Evolutionary conservation across 2,888 invertebrate species (phyloP).

Genomic region (Nipponacmea schrenckii): DNA sequence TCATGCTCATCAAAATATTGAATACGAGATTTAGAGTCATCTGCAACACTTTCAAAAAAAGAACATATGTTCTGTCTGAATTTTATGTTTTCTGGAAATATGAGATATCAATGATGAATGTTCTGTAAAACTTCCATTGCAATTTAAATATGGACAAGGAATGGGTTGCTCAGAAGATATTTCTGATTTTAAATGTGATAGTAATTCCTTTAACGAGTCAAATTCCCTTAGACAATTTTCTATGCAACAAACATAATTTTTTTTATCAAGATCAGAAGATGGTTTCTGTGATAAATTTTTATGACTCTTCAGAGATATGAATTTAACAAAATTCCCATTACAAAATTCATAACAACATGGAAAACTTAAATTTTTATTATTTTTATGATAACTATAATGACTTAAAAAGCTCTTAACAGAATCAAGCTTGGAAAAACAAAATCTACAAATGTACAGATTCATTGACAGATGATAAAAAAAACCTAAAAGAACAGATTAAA

Average conservation of each 20-base stretch:
- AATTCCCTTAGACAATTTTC: not conserved
- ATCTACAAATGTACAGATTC: not conserved
- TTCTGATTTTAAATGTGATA: not conserved
- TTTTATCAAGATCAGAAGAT: not conserved
- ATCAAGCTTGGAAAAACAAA: not conserved
- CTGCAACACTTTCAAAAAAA: not conserved
- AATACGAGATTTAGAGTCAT: too few relatives aligned
- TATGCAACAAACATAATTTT: not conserved
- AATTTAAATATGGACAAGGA: not conserved
- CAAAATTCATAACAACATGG: not conserved
- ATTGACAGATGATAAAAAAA: too few relatives aligned
- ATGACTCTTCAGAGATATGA: too few relatives aligned
- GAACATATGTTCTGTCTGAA: not conserved
- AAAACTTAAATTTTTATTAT: not conserved
- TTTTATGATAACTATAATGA: not conserved
- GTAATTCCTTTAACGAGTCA: not conserved
- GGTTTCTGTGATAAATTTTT: not conserved
- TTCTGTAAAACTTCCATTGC: not conserved
- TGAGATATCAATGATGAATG: not conserved
- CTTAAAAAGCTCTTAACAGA: not conserved
- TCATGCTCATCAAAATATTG: too few relatives aligned
- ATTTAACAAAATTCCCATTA: not conserved
- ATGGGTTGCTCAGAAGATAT: not conserved
- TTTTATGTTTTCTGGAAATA: not conserved
- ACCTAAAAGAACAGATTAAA: too few relatives aligned